phyloP scores from a whole-genome alignment of 2,797 vertebrate species.

The Phylloscopus collybita region DNA sequence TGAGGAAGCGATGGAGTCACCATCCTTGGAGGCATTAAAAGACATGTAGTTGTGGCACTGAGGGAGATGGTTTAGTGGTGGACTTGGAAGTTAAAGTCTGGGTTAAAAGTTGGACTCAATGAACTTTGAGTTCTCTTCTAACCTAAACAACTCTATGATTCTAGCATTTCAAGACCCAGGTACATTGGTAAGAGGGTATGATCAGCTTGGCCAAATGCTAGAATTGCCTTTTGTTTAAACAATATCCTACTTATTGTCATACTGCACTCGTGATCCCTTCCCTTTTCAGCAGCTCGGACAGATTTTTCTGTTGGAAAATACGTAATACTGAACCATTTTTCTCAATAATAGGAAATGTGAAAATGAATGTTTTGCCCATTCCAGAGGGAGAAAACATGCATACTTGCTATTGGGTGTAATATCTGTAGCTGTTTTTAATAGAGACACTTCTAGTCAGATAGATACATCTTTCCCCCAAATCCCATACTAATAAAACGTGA shows the following conservation, averaged over 20 bases:
- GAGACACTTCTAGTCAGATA: not conserved
- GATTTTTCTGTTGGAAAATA: not conserved
- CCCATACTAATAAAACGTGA: not conserved
- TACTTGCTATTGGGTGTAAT: not conserved
- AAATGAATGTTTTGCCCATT: not conserved
- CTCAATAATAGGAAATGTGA: not conserved
- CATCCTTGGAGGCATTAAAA: not conserved
- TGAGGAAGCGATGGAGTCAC: not conserved
- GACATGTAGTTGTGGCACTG: accelerated
- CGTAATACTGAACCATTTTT: not conserved
- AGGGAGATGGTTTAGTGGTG: not conserved
- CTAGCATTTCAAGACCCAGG: not conserved
- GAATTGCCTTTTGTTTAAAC: not conserved
- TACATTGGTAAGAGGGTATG: not conserved
- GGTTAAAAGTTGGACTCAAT: not conserved
- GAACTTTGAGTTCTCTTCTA: not conserved
- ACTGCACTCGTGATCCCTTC: not conserved
- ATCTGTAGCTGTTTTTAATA: not conserved
- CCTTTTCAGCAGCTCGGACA: not conserved
- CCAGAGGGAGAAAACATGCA: not conserved
- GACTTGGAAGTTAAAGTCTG: not conserved
- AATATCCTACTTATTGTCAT: not conserved
- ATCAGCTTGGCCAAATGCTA: not conserved
- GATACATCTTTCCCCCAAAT: not conserved
- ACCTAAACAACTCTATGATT: not conserved